Percentiles rank a stretch among this genome's conserved stretches.
phyloP scores from a whole-genome alignment of 2,113 vertebrate species.

The Rhinolophus ferrumequinum region DNA sequence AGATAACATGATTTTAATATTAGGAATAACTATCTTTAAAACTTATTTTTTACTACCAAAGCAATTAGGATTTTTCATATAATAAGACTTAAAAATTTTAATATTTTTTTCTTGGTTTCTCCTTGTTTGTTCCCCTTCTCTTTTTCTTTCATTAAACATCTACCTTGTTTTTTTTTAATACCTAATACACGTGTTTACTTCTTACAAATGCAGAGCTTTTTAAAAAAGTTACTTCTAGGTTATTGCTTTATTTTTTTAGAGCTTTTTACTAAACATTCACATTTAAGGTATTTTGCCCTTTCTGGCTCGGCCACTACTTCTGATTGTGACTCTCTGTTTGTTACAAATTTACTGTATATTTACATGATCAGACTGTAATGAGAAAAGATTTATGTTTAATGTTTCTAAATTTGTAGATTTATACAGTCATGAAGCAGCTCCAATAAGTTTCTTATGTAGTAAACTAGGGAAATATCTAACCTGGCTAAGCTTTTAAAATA shows the following conservation, averaged over 20 bases:
- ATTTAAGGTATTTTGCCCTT: neutral
- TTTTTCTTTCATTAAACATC: neutral
- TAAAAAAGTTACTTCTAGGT: neutral
- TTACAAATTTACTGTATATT: neutral
- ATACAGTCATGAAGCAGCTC: neutral
- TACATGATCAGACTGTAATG: neutral
- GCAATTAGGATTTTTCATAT: conserved; percentile 1
- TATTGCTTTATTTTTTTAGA: neutral
- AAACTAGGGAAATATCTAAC: conserved; percentile 1
- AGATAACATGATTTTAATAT: conserved; percentile 1
- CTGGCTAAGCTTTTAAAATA: conserved; percentile 23
- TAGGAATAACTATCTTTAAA: neutral
- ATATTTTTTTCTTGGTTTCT: neutral
- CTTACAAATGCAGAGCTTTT: neutral
- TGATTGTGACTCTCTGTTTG: neutral
- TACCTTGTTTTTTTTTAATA: neutral
- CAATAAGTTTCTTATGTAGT: neutral
- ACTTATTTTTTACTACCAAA: conserved; percentile 34
- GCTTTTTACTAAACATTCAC: neutral
- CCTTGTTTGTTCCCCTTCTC: neutral
- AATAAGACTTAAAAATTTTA: neutral
- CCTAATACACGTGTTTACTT: neutral
- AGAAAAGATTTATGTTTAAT: neutral
- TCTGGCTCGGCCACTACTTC: neutral
- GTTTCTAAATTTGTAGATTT: conserved; percentile 38